phyloP scores from a whole-genome alignment of 2,113 vertebrate genomes.

The Isichthys henryi region DNA sequence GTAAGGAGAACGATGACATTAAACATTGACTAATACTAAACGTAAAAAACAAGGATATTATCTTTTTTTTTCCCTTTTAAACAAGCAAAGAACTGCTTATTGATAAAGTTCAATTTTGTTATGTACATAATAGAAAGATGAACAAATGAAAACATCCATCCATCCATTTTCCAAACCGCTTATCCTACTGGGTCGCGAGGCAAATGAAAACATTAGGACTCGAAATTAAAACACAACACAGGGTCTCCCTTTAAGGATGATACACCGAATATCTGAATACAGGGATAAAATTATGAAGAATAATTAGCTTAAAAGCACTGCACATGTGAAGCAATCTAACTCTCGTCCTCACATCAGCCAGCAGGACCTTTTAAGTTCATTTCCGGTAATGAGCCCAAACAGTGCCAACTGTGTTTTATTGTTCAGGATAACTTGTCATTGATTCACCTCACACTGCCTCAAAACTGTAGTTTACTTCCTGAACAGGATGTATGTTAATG shows the following conservation, averaged over 20 bases:
- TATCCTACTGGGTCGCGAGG: no score
- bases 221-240: background rate
- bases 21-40: background rate
- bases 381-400: background rate
- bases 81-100: background rate
- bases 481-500: background rate
- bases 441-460: background rate
- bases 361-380: background rate
- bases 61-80: background rate
- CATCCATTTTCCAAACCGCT: no score
- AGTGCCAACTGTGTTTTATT: background rate
- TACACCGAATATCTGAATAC: background rate
- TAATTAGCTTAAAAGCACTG: background rate
- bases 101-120: background rate
- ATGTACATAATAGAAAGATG: background rate
- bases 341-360: background rate
- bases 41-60: background rate
- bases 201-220: background rate
- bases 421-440: background rate
- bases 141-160: background rate
- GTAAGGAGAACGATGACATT: background rate
- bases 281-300: background rate
- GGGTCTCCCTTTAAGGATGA: background rate
- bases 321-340: background rate
- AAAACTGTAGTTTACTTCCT: background rate